Evolutionary conservation across 2,113 vertebrate species (phyloP).

Genomic region (Mugil cephalus): DNA sequence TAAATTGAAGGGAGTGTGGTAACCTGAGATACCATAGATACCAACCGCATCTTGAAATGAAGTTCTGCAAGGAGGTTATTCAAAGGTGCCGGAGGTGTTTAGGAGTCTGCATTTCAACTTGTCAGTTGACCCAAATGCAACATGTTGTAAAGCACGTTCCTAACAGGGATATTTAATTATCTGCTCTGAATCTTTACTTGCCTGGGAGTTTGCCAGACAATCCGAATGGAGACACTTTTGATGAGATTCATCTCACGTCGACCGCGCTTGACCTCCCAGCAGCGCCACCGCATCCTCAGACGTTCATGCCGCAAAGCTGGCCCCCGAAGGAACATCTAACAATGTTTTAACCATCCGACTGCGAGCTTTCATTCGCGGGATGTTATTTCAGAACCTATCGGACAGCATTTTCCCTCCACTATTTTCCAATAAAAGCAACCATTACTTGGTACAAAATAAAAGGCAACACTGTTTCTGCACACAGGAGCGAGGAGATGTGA

Average conservation of each 20-base stretch:
- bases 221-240: background rate
- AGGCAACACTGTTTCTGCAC: background rate
- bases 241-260: slow-evolving; percentile 20
- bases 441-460: slow-evolving; percentile 1
- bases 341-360: background rate
- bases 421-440: background rate
- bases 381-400: slow-evolving; percentile 6
- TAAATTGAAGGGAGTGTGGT: background rate
- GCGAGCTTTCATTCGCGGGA: background rate
- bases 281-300: slow-evolving; percentile 17
- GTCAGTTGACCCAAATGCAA: slow-evolving; percentile 5
- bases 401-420: background rate
- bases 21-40: background rate
- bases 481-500: background rate
- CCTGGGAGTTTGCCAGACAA: slow-evolving; percentile 12
- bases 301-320: slow-evolving; percentile 20
- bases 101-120: slow-evolving; percentile 2
- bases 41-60: background rate
- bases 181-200: background rate
- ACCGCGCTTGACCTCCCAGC: background rate
- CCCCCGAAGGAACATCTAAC: slow-evolving; percentile 13
- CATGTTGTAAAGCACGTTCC: background rate
- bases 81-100: background rate
- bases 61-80: background rate
- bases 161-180: slow-evolving; percentile 18